Conservation (phyloP, 2,113 vertebrate species). For the Oryzias melastigma region DNA sequence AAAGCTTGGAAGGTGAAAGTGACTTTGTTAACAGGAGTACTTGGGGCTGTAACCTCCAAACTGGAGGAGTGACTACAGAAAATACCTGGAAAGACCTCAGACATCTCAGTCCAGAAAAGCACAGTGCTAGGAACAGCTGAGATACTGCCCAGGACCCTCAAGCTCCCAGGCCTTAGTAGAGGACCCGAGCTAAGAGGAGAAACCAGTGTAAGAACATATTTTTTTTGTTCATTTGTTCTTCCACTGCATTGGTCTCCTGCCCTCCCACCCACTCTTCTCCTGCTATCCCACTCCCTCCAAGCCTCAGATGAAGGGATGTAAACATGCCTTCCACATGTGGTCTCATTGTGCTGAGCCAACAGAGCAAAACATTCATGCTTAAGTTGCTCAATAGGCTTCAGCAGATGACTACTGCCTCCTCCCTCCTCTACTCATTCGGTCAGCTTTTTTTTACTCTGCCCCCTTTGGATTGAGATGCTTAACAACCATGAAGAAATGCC, state of each 20-base stretch:
- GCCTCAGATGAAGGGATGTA: constrained; percentile 55
- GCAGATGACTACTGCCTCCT: constrained; percentile 56
- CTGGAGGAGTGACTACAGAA: too few species aligned
- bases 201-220: constrained; percentile 11
- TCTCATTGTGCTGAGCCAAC: constrained; percentile 64
- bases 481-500: constrained; percentile 72
- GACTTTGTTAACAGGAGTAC: too few species aligned
- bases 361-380: constrained; percentile 65
- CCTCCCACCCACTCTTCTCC: constrained; percentile 40
- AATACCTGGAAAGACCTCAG: too few species aligned
- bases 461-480: constrained; percentile 61
- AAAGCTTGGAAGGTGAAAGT: too few species aligned
- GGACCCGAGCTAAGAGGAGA: too few species aligned
- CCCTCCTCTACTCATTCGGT: constrained; percentile 14
- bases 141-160: too few species aligned
- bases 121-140: too few species aligned
- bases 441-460: not conserved
- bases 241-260: constrained; percentile 50
- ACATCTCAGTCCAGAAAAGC: too few species aligned
- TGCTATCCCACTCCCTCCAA: constrained; percentile 44
- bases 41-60: too few species aligned
- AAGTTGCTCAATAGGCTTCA: constrained; percentile 65
- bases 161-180: too few species aligned
- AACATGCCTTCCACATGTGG: constrained; percentile 66
- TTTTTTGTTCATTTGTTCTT: constrained; percentile 35